phyloP scores from a whole-genome alignment of 2,113 vertebrate species.

The Eudyptes chrysolophus region DNA sequence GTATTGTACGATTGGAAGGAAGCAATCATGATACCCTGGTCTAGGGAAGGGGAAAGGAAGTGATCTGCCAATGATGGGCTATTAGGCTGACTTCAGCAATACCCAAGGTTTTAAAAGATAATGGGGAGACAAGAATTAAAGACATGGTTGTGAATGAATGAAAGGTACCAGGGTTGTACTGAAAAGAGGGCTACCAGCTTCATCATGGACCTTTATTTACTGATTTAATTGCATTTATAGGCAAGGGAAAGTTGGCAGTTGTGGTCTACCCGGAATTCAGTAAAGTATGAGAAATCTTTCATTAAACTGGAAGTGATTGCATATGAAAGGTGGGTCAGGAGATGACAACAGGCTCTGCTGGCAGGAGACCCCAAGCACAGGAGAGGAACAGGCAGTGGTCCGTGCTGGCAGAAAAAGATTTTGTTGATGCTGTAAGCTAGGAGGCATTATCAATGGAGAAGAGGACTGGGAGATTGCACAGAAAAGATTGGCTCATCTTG shows the following conservation, averaged over 20 bases:
- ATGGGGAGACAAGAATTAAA: not conserved
- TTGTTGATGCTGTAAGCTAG: not conserved
- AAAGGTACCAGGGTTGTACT: not conserved
- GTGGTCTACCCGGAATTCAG: not conserved
- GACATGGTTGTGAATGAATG: not conserved
- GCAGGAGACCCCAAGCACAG: not conserved
- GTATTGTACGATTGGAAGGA: not conserved
- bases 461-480: not conserved
- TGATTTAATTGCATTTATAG: not conserved
- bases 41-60: not conserved
- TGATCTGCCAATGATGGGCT: not conserved
- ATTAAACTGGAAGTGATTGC: not conserved
- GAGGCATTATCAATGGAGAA: not conserved
- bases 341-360: not conserved
- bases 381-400: not conserved
- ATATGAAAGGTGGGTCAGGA: not conserved
- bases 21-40: not conserved
- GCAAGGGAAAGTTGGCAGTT: not conserved
- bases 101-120: not conserved
- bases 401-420: not conserved
- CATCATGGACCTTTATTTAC: not conserved
- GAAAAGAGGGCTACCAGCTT: not conserved
- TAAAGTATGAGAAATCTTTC: not conserved
- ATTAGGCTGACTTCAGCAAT: slow-evolving; percentile 13
- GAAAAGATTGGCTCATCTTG: not conserved